Evolutionary conservation across 2,113 vertebrate species (phyloP), one percentile per base, ranked within the genome.

Genomic region (Potamarius usumacintae): DNA sequence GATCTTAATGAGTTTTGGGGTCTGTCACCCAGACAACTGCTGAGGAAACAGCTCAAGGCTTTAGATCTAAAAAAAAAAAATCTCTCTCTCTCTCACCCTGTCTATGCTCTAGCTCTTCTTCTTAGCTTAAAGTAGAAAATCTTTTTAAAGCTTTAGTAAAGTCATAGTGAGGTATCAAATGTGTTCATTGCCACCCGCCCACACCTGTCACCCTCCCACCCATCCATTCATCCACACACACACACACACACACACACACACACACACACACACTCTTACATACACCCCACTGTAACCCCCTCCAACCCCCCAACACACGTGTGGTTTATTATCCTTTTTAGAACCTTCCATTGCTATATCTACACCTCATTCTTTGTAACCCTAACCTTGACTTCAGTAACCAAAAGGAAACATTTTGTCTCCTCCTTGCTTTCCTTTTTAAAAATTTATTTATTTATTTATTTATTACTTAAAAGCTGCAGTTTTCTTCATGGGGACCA

Each of bases 131-230:
- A 91, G 79, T 74, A 88, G 85, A 72, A 93, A 92, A 93, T 92
- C 87, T 92, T 84, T 84, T 57, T 8, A 48, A 84, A 85, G 87
- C 90, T 91, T 92, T 93, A 90, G 88, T 88, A 91, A 93, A 93
- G 82, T 89, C 88, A 84, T 81, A 89, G 82, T 83, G 80, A 92
- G 90, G 90, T 88, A 91, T 91, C 86, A 88, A 86, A 87, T 55
- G 88, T 82, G 89, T 90, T 88, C 42, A 81, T 86, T 80, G 80
- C 77, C 48, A 80, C 83, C 72, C 79, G 34, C 62, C 67, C 76
- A 83, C 82, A 80, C 65, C 2, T 15, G 42, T 30, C 78, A 63
- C 82, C 67, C 82, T 62, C 85, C 48, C 30, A 58, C 58, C 17
- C 27, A 53, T 11, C 55, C 12, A 3, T 12, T 0, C 55, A 55